Percentiles rank a stretch among this genome's conserved stretches.
Conservation (phyloP, 53 echinoderm and acorn worm genomes). For the Paelopatides confundens region DNA sequence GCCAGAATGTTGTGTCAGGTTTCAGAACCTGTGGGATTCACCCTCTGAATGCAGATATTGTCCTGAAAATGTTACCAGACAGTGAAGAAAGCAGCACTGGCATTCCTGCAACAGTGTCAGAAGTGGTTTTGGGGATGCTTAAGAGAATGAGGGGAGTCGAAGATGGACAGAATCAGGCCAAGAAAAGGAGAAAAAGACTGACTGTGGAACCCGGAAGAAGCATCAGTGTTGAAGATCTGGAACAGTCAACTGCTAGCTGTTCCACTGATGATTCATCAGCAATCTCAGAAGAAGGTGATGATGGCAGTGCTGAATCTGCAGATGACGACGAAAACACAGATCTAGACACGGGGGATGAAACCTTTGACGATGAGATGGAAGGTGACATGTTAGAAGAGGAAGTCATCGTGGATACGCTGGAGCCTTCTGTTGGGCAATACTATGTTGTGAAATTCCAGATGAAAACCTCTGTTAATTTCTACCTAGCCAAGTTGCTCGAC, state of each 20-base stretch:
- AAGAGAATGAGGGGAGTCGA: not conserved
- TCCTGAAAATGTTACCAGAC: not conserved
- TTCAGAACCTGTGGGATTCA: conserved; percentile 11
- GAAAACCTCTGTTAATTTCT: conserved; percentile 10
- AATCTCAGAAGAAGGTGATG: not conserved
- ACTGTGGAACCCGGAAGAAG: conserved; percentile 10
- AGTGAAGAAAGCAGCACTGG: not conserved
- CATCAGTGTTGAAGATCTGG: conserved; percentile 9
- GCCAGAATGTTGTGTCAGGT: conserved; percentile 18
- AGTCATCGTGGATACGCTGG: not conserved
- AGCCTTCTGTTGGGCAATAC: not conserved
- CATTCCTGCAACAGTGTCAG: conserved; percentile 1
- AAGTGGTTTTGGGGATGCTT: conserved; percentile 16
- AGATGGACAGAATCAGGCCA: not conserved
- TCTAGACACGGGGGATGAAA: not conserved
- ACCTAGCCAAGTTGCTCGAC: not conserved
- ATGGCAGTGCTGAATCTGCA: not conserved
- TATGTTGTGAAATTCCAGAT: not conserved
- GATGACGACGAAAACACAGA: not conserved
- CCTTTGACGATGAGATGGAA: not conserved
- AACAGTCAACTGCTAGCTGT: not conserved
- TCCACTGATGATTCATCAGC: not conserved
- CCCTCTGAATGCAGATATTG: conserved; percentile 11
- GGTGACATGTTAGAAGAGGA: not conserved
- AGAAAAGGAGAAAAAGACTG: conserved; percentile 4